These are phyloP conservation scores for Entosphenus tridentatus DNA, from an alignment of 2,113 vertebrate species.

Conservation along the genomic window DNA sequence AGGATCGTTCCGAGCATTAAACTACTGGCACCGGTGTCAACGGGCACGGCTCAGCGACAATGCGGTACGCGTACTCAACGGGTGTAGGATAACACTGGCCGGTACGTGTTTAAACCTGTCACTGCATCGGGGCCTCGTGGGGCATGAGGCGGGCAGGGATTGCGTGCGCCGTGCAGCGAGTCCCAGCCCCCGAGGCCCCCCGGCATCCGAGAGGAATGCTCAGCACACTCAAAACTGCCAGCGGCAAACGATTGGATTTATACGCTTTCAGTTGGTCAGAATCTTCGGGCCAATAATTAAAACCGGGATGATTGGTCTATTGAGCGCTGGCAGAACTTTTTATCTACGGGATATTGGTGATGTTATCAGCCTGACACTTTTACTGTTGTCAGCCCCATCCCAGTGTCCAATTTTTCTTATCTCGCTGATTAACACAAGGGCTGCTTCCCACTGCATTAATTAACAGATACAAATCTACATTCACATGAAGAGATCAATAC, in stretches of 20 bases:
- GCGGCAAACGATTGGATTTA: conserved; percentile 84
- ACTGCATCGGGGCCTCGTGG: too few relatives aligned
- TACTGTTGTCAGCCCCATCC: conserved; percentile 82
- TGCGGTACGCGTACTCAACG: too few relatives aligned
- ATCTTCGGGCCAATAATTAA: conserved; percentile 95
- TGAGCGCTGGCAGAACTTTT: conserved; percentile 85
- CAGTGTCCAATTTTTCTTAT: conserved; percentile 99
- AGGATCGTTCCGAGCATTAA: too few relatives aligned
- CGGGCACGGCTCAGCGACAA: too few relatives aligned
- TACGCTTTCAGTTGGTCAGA: conserved; percentile 75
- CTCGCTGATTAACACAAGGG: conserved; percentile 99
- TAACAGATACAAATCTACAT: conserved; percentile 99
- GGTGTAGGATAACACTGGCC: too few relatives aligned
- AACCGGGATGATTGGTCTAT: conserved; percentile 98
- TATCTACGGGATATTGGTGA: conserved; percentile 78
- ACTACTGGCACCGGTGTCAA: too few relatives aligned
- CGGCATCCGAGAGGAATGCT: neutral
- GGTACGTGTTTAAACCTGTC: too few relatives aligned
- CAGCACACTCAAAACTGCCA: conserved; percentile 25
- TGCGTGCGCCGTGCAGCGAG: too few relatives aligned
- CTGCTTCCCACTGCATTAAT: conserved; percentile 99
- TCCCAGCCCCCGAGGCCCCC: too few relatives aligned
- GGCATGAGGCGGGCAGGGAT: too few relatives aligned
- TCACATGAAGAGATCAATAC: conserved; percentile 99
- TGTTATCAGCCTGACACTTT: conserved; percentile 84